Evolutionary conservation across 2,113 vertebrate species (phyloP), one percentile per base, ranked within the genome.

Genomic region (Gadus chalcogrammus): DNA sequence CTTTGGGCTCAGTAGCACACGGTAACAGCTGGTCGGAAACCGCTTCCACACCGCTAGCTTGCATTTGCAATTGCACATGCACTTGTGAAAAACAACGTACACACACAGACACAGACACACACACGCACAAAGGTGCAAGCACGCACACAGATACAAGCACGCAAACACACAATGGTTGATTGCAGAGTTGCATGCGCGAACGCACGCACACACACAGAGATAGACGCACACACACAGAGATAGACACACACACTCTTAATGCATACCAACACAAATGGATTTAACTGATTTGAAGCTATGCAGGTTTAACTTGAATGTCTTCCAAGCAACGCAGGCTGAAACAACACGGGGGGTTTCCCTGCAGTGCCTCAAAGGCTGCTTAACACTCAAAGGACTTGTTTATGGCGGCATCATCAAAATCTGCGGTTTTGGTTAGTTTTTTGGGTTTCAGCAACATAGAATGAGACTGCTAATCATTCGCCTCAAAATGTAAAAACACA

Each of bases 1-100:
- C 83, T 81, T 81, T 70, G 79, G 73, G 60, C 63, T 67, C 74
- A 66, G 69, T 82, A 84, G 79, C 76, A 80, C 64, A 76, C 72
- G 76, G 38, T 71, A 84, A 69, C 85, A 89, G 84, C 87, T 89
- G 85, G 82, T 84, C 83, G 76, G 76, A 64, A 75, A 68, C 74
- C 31, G 69, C 79, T 81, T 85, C 66, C 73, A 79, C 74, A 72
- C 18, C 75, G 76, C 80, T 78, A 12, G 4, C 84, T 84, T 85
- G 70, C 77, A 8, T 85, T 84, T 87, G 70, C 76, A 88, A 84
- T 76, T 81, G 66, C 72, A 83, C 80, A 81, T 64, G 53, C 2
- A 79, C 84, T 81, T 66, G 73, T 65, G 70, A 68, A 60, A 11
- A 15, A 52, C 58, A 35, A 20, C 42, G 63, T 53, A 58, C 28